Percentiles rank a stretch among this genome's conserved stretches.
phyloP scores from a whole-genome alignment of 2,797 vertebrate genomes.

The Danio aesculapii region DNA sequence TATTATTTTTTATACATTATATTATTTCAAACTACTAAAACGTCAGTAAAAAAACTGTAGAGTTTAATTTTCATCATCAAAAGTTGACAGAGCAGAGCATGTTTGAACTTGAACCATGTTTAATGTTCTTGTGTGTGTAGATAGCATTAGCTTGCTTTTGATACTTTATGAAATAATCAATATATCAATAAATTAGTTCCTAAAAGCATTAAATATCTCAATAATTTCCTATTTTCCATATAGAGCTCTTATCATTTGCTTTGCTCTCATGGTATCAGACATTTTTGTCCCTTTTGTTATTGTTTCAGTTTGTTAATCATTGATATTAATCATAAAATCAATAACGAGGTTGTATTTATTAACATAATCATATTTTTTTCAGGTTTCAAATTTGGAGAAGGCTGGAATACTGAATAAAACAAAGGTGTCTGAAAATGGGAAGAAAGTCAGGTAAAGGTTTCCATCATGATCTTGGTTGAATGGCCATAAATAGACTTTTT shows the following conservation, averaged over 20 bases:
- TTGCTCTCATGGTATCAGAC: neutral
- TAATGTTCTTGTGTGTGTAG: neutral
- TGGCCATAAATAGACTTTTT: neutral
- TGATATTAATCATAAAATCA: too few species aligned
- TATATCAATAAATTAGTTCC: neutral
- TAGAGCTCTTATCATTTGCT: neutral
- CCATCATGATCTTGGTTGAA: neutral
- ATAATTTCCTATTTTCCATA: neutral
- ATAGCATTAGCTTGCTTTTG: neutral
- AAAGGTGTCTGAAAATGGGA: slow-evolving; percentile 89
- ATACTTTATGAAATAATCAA: neutral
- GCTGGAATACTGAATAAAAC: slow-evolving; percentile 93
- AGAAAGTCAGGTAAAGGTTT: slow-evolving; percentile 85
- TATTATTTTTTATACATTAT: too few species aligned
- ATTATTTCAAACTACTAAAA: too few species aligned
- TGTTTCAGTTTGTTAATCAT: too few species aligned
- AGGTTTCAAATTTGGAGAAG: slow-evolving; percentile 91
- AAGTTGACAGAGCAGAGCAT: too few species aligned
- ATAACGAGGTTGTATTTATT: neutral
- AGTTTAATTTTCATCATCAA: too few species aligned
- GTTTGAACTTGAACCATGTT: too few species aligned
- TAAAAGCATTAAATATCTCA: neutral
- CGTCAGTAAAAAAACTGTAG: too few species aligned
- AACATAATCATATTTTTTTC: slow-evolving; percentile 39
- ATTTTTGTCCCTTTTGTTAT: too few species aligned